Conservation (phyloP, 1,140 invertebrate genomes). For the Eueides isabella region DNA sequence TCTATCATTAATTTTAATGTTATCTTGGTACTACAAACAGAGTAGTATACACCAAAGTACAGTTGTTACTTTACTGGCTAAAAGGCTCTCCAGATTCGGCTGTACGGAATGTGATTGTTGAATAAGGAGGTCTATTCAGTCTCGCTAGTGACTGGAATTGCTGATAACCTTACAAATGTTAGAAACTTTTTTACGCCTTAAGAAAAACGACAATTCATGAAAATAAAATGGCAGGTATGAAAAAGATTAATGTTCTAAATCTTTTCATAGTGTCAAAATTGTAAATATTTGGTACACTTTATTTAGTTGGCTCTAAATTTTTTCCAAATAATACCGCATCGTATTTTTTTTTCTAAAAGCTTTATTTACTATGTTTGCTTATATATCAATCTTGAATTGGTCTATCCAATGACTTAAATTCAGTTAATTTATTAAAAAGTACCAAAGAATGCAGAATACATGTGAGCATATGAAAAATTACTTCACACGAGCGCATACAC, state of each 20-base stretch:
- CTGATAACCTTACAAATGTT: constrained; percentile 52
- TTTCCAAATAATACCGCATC: background rate
- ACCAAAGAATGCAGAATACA: constrained; percentile 34
- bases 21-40: constrained; percentile 3
- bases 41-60: background rate
- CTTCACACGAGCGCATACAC: constrained; percentile 30
- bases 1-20: background rate
- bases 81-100: constrained; percentile 54
- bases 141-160: constrained; percentile 52
- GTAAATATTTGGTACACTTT: background rate
- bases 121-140: constrained; percentile 54
- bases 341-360: background rate
- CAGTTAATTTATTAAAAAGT: constrained; percentile 18
- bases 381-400: background rate
- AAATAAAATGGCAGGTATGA: constrained; percentile 32
- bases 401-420: constrained; percentile 17
- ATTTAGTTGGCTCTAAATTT: background rate
- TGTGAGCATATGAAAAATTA: constrained; percentile 34
- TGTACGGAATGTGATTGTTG: constrained; percentile 58
- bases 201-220: constrained; percentile 52
- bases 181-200: constrained; percentile 52
- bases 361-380: background rate
- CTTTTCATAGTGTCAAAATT: constrained; percentile 4
- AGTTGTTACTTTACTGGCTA: constrained; percentile 35
- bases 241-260: constrained; percentile 26